phyloP scores from a whole-genome alignment of 2,113 vertebrate species.

The Salvelinus namaycush region DNA sequence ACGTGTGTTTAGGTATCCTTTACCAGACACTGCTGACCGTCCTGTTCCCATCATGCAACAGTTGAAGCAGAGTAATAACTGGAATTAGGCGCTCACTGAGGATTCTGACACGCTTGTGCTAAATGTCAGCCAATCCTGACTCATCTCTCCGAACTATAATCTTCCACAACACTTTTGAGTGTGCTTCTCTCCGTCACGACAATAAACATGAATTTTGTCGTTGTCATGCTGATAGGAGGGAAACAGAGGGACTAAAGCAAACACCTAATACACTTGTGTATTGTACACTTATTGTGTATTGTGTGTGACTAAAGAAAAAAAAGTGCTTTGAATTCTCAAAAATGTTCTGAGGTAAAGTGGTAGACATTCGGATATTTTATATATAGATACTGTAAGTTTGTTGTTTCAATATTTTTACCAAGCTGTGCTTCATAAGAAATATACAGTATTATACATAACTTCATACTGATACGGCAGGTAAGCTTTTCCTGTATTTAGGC shows the following conservation, averaged over 20 bases:
- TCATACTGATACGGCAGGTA: no score
- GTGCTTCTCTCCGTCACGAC: slow-evolving; percentile 39
- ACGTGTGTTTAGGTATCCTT: slow-evolving; percentile 40
- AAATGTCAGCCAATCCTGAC: slow-evolving; percentile 65
- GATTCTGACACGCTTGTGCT: slow-evolving; percentile 60
- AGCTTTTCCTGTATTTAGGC: no score
- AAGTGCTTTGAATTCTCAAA: background rate
- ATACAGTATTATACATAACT: no score
- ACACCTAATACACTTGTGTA: no score
- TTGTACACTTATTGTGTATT: no score
- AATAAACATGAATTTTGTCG: slow-evolving; percentile 52
- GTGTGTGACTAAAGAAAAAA: no score
- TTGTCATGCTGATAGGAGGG: background rate
- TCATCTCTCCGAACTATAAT: slow-evolving; percentile 68
- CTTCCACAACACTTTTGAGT: slow-evolving; percentile 62
- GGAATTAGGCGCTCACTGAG: slow-evolving; percentile 66
- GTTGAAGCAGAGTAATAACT: slow-evolving; percentile 74
- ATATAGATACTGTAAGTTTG: no score
- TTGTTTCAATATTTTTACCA: no score
- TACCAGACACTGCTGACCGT: slow-evolving; percentile 42
- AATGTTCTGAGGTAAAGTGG: no score
- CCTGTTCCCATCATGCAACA: slow-evolving; percentile 66
- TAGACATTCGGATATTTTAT: no score
- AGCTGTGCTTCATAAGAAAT: no score
- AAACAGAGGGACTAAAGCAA: background rate